Evolutionary conservation across 1,140 invertebrate genomes (phyloP).

Genomic region (Streblospio benedicti): DNA sequence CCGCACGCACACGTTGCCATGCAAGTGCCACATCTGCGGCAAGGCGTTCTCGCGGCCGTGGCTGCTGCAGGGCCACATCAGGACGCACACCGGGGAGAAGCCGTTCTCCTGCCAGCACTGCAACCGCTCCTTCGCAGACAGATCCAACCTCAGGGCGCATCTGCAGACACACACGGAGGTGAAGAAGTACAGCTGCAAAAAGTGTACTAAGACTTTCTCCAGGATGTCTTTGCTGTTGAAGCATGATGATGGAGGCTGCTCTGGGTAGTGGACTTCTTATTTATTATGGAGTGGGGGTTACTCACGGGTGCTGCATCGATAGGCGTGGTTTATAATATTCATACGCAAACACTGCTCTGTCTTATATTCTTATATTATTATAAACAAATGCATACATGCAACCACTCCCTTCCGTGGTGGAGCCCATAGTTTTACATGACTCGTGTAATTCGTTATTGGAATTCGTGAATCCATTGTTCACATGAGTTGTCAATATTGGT

Average conservation of each 20-base stretch:
- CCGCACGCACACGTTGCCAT: conserved; percentile 91
- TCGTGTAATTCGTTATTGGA: too few species aligned
- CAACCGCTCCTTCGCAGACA: conserved; percentile 87
- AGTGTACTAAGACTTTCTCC: conserved; percentile 85
- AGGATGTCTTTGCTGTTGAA: conserved; percentile 85
- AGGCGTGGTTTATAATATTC: too few species aligned
- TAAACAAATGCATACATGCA: too few species aligned
- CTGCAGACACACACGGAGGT: conserved; percentile 90
- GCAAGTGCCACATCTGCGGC: conserved; percentile 90
- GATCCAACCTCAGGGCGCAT: conserved; percentile 89
- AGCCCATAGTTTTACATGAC: too few species aligned
- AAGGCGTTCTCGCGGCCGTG: conserved; percentile 95
- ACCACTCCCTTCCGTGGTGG: too few species aligned
- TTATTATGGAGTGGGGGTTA: too few species aligned
- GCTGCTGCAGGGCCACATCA: conserved; percentile 66
- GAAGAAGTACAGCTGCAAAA: conserved; percentile 84
- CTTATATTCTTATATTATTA: too few species aligned
- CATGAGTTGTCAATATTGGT: too few species aligned
- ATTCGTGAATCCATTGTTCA: too few species aligned
- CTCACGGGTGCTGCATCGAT: too few species aligned
- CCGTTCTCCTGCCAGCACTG: conserved; percentile 92
- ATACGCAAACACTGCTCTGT: too few species aligned
- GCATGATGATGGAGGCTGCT: conserved; percentile 49
- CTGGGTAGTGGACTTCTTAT: too few species aligned
- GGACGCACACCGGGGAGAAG: conserved; percentile 66